Base-by-base conservation (phyloP, 1,140 invertebrate species). In the Drosophila truncata region DNA sequence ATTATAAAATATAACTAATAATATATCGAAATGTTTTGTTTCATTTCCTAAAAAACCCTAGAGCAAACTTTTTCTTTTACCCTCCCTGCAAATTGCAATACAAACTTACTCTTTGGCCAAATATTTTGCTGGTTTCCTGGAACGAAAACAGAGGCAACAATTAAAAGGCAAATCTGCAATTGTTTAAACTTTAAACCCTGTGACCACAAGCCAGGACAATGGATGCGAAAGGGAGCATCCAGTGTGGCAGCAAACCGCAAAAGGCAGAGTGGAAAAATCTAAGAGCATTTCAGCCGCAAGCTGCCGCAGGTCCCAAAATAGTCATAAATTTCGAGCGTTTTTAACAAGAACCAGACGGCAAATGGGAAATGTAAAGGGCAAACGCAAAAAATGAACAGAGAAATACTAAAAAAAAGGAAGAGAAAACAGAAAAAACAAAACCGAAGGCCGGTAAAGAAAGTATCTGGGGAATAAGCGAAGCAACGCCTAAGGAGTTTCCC, bases 301-400 rank as follows among this genome's bases (percentile, higher is more conserved):
- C 78, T 71, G 77, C 58, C 72, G 69, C 78, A 67, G 60, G 81
- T 88, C 84, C 84, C 84, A 81, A 90, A 90, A 90, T 88, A 90
- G 84, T 80, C 84, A 88, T 88, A 88, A 90, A 88, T 88, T 88
- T 85, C 44, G 29, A 81, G 60, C 80, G 73, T 81, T 81, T 87
- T 87, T 87, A 87, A 82, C 78, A 83, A 88, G 81, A 78, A 87
- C 70, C 84, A 88, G 84, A 71, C 78, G 75, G 63, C 61, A 70
- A 77, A 77, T 77, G 74, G 73, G 39, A 77, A 63, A 77, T 60
- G 82, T 62, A 61, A 63, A 79, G 55, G 41, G 67, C 60, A 60
- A 60, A 62, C 33, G 60, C 23, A 57, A 73, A 55, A 46, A 35
- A 50, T 39, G 31, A 64, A 29, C 54, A 54, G 6, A 10, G 31